phyloP scores from a whole-genome alignment of 2,888 invertebrate species.

The Napeogenes sylphis region DNA sequence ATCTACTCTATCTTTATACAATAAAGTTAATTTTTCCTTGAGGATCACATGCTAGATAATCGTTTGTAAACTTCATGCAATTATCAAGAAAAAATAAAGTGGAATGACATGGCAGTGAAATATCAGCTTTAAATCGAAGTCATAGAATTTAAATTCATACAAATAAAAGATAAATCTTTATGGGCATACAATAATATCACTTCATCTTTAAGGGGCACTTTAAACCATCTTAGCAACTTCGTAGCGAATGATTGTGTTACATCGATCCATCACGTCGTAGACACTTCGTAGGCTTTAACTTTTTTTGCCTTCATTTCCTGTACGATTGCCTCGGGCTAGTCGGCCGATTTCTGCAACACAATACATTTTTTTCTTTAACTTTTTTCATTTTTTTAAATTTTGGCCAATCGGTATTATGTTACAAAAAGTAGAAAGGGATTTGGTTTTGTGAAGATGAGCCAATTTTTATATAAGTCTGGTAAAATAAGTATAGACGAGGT shows the following conservation, averaged over 20 bases:
- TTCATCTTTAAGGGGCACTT: constrained; percentile 74
- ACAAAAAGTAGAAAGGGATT: constrained; percentile 52
- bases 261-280: constrained; percentile 71
- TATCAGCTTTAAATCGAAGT: constrained; percentile 32
- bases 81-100: constrained; percentile 7
- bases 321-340: constrained; percentile 50
- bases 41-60: background rate
- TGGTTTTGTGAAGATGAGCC: constrained; percentile 24
- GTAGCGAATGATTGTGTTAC: constrained; percentile 71
- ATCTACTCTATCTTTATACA: fast-evolving
- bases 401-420: constrained; percentile 70
- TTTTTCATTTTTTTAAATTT: constrained; percentile 51
- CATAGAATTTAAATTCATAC: constrained; percentile 15
- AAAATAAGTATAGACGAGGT: constrained; percentile 24
- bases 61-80: constrained; percentile 6
- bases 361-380: constrained; percentile 57
- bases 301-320: constrained; percentile 73
- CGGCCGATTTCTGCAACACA: constrained; percentile 65
- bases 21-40: constrained; percentile 17
- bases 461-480: constrained; percentile 48
- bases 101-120: background rate
- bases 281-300: constrained; percentile 66
- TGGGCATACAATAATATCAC: constrained; percentile 50
- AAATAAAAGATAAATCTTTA: constrained; percentile 5
- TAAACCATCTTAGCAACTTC: constrained; percentile 59